Evolutionary conservation across 2,797 vertebrate genomes (phyloP).

Genomic region (Telmatherina bonti): DNA sequence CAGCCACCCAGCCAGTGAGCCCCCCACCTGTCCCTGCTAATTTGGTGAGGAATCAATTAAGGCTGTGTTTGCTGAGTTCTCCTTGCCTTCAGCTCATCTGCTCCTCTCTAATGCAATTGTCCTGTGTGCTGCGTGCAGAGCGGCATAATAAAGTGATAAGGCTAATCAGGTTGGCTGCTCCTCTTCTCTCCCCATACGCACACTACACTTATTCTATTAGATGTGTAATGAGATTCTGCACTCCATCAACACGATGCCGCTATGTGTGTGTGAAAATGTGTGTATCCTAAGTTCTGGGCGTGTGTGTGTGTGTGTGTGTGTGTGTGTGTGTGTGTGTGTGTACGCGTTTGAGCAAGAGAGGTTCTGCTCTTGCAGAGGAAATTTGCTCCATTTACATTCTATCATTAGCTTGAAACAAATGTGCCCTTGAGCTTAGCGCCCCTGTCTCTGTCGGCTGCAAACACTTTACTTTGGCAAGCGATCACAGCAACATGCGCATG

Average conservation of each 20-base stretch:
- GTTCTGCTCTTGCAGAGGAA: slow-evolving; percentile 85
- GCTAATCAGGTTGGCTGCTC: slow-evolving; percentile 93
- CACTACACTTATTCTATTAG: slow-evolving; percentile 98
- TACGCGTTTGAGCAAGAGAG: slow-evolving; percentile 67
- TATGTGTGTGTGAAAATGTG: slow-evolving; percentile 50
- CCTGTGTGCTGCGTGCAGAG: slow-evolving; percentile 92
- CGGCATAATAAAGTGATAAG: slow-evolving; percentile 98
- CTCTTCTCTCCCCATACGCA: slow-evolving; percentile 89
- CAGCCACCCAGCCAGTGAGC: slow-evolving; percentile 65
- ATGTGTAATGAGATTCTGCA: slow-evolving; percentile 97
- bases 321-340: slow-evolving; percentile 51
- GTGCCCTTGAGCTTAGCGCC: slow-evolving; percentile 89
- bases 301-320: slow-evolving; percentile 61
- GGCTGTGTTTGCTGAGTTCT: slow-evolving; percentile 85
- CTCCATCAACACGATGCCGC: slow-evolving; percentile 86
- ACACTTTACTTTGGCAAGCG: slow-evolving; percentile 86
- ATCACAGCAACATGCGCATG: slow-evolving; percentile 71
- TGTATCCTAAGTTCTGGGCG: slow-evolving; percentile 41
- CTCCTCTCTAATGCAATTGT: slow-evolving; percentile 98
- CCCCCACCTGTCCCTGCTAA: slow-evolving; percentile 85
- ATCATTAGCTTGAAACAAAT: slow-evolving; percentile 96
- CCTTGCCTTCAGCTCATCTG: slow-evolving; percentile 93
- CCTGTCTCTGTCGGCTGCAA: slow-evolving; percentile 80
- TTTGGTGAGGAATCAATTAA: slow-evolving; percentile 89
- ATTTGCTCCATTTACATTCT: slow-evolving; percentile 93